Base-by-base conservation (phyloP, 1,140 invertebrate species). In the Nephila pilipes region DNA sequence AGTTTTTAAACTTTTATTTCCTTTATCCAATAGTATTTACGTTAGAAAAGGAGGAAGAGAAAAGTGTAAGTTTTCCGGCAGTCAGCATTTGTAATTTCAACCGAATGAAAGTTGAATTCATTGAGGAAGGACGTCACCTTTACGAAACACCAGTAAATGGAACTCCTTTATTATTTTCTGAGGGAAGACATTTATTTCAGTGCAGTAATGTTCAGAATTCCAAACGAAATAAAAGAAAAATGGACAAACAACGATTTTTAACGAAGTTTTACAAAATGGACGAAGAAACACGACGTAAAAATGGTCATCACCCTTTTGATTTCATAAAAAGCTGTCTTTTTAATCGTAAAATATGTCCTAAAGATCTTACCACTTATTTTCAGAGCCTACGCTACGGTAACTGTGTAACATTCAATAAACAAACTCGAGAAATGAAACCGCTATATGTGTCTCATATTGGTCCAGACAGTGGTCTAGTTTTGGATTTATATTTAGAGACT, bases 401-500 rank as follows among this genome's bases (percentile, higher is more conserved):
- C 29, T 89, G 87, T 29, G 20, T 75, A 10, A 89, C 46, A 6
- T 89, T 89, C n/a, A 89, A 60, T 36, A 25, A 25, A 6, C 55
- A 10, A 12, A 22, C 14, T 1, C 29, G 38, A 18, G 8, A 65
- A 3, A 8, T 10, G 1, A 1, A 63, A 1, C n/a, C n/a, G 12
- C 10, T 58, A 57, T 58, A 25, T 12, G 20, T 5, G 63, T 29
- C 79, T 8, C 2, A 46, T 16, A 85, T 29, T 25, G 81, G 54
- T 6, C 38, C 25, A 10, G 22, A 8, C 1, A 57, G n/a, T 18
- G 87, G 36, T 10, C 46, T 89, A 32, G 38, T 60, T 10, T 55
- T 89, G 20, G 65, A 46, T 4, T 20, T 89, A 29, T 69, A 95
- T 92, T 94, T 96, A 0, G 94, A 96, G 55, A 94, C 95, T 54